These are phyloP conservation scores for Brenthis daphne DNA, from an alignment of 2,888 invertebrate genomes.

Conservation along the genomic window DNA sequence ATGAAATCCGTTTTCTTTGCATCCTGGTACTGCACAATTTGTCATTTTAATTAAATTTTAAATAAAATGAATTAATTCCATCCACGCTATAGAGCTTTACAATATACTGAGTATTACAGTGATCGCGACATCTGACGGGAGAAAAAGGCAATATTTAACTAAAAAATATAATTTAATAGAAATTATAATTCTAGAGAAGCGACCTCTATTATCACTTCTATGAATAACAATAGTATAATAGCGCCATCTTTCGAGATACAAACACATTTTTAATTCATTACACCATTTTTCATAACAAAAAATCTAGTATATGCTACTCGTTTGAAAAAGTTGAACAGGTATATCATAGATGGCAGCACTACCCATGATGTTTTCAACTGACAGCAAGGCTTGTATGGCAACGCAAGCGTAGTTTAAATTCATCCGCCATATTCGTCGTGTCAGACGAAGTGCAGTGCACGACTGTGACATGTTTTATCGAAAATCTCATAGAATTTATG, in stretches of 20 bases:
- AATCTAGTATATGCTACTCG: constrained; percentile 41
- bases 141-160: too few relatives aligned
- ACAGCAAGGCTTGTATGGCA: constrained; percentile 48
- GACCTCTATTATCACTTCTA: neutral
- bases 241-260: constrained; percentile 21
- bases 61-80: too few relatives aligned
- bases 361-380: constrained; percentile 65
- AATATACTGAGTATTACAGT: too few relatives aligned
- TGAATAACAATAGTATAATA: neutral
- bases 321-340: constrained; percentile 44
- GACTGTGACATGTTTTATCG: constrained; percentile 78
- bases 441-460: constrained; percentile 79
- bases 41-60: too few relatives aligned
- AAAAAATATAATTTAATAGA: too few relatives aligned
- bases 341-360: constrained; percentile 56
- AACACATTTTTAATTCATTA: neutral
- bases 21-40: too few relatives aligned
- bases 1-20: too few relatives aligned
- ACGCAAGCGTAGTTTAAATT: constrained; percentile 80
- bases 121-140: too few relatives aligned
- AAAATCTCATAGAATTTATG: constrained; percentile 72
- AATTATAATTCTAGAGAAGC: neutral
- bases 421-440: constrained; percentile 82
- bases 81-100: too few relatives aligned
- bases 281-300: neutral